Percentiles rank a stretch among this genome's conserved stretches.
phyloP scores from a whole-genome alignment of 2,113 vertebrate genomes.

The Oreochromis tanganicae region DNA sequence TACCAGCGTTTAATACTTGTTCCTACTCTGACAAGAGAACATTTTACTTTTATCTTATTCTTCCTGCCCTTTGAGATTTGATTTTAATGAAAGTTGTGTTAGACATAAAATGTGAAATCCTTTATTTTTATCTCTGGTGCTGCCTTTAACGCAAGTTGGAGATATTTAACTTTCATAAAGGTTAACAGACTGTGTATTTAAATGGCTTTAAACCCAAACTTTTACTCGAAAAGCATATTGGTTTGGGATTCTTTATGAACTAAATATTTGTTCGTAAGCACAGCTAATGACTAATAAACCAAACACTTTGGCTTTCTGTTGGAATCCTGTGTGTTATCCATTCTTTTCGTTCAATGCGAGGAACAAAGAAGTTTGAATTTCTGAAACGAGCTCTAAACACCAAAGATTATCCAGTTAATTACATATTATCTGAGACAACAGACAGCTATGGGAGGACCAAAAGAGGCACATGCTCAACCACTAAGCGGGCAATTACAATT shows the following conservation, averaged over 20 bases:
- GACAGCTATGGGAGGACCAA: slow-evolving; percentile 16
- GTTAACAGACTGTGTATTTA: neutral
- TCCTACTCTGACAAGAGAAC: neutral
- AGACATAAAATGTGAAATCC: neutral
- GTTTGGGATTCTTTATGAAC: neutral
- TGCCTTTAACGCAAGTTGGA: neutral
- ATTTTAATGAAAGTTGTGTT: neutral
- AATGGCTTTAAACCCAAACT: neutral
- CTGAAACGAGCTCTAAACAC: slow-evolving; percentile 36
- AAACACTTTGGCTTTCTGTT: neutral
- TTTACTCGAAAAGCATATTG: neutral
- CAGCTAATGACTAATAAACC: neutral
- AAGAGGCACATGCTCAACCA: slow-evolving; percentile 24
- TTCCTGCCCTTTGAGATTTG: neutral
- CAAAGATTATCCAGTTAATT: slow-evolving; percentile 55
- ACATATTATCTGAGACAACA: slow-evolving; percentile 53
- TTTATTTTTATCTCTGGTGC: neutral
- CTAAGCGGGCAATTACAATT: slow-evolving; percentile 62
- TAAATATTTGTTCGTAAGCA: neutral
- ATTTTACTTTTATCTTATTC: neutral
- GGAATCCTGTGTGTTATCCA: neutral
- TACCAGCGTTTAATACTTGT: neutral
- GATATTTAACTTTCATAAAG: neutral
- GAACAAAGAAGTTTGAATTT: neutral
- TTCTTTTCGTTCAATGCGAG: neutral